phyloP scores from a whole-genome alignment of 2,797 vertebrate genomes.

The Onychomys arenicola region DNA sequence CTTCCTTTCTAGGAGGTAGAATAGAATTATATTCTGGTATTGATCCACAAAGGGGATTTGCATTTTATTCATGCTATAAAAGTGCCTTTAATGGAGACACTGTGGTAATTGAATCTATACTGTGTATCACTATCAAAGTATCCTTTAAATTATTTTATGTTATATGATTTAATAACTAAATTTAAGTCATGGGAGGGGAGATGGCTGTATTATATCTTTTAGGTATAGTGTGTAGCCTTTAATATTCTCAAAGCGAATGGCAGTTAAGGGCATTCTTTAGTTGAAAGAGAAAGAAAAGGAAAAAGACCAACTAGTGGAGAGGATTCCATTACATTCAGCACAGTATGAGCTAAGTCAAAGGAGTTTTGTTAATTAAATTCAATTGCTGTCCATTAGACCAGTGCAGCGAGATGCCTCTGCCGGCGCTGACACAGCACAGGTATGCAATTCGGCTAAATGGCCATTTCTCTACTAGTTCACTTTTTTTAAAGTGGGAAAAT shows the following conservation, averaged over 20 bases:
- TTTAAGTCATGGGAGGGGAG: slow-evolving; percentile 86
- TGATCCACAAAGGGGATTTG: slow-evolving; percentile 90
- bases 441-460: slow-evolving; percentile 94
- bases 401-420: slow-evolving; percentile 94
- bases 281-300: slow-evolving; percentile 62
- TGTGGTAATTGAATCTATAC: slow-evolving; percentile 90
- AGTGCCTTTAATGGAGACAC: slow-evolving; percentile 90
- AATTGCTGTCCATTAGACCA: slow-evolving; percentile 98
- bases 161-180: slow-evolving; percentile 88
- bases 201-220: slow-evolving; percentile 85
- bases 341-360: slow-evolving; percentile 91
- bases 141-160: slow-evolving; percentile 90
- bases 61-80: slow-evolving; percentile 92
- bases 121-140: slow-evolving; percentile 89
- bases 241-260: slow-evolving; percentile 87
- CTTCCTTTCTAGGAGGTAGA: slow-evolving; percentile 88
- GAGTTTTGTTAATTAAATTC: slow-evolving; percentile 99
- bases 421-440: slow-evolving; percentile 98
- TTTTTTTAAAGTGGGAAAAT: slow-evolving; percentile 80
- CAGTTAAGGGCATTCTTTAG: slow-evolving; percentile 89
- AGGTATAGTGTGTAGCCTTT: slow-evolving; percentile 87
- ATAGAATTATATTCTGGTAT: slow-evolving; percentile 90
- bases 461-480: slow-evolving; percentile 90
- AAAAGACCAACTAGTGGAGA: slow-evolving; percentile 72
- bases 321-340: slow-evolving; percentile 91